Evolutionary conservation across 2,797 vertebrate genomes (phyloP).

Genomic region (Odontamblyopus lacepedii): DNA sequence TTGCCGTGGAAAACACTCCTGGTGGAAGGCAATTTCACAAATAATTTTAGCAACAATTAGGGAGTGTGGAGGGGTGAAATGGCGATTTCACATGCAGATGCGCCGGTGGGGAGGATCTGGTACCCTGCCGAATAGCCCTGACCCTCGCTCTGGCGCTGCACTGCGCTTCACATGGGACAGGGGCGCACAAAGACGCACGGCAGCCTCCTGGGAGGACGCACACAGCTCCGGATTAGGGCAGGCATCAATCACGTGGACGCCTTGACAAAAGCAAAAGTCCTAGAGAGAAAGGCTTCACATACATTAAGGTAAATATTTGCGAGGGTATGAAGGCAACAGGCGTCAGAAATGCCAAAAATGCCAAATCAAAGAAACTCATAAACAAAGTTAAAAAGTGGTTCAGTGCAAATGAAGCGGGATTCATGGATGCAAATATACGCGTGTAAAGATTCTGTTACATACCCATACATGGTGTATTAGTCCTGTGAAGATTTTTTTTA

Average conservation of each 20-base stretch:
- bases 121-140: conserved; percentile 69
- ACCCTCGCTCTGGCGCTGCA: conserved; percentile 70
- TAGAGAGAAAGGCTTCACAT: conserved; percentile 33
- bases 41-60: conserved; percentile 96
- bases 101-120: conserved; percentile 82
- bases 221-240: conserved; percentile 77
- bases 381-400: conserved; percentile 25
- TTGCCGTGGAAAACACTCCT: conserved; percentile 84
- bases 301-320: conserved; percentile 35
- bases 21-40: conserved; percentile 95
- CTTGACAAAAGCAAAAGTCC: conserved; percentile 60
- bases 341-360: conserved; percentile 39
- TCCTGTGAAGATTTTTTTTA: neutral
- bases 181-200: conserved; percentile 69
- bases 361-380: conserved; percentile 31
- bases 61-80: conserved; percentile 94
- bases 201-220: conserved; percentile 74
- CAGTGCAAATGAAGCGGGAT: neutral
- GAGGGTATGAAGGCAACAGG: conserved; percentile 8
- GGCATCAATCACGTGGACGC: conserved; percentile 80
- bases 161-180: conserved; percentile 76
- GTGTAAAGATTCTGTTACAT: neutral
- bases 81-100: conserved; percentile 90
- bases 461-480: neutral
- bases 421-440: neutral